These are phyloP conservation scores for Huso huso DNA, from an alignment of 2,797 vertebrate species.

Conservation along the genomic window DNA sequence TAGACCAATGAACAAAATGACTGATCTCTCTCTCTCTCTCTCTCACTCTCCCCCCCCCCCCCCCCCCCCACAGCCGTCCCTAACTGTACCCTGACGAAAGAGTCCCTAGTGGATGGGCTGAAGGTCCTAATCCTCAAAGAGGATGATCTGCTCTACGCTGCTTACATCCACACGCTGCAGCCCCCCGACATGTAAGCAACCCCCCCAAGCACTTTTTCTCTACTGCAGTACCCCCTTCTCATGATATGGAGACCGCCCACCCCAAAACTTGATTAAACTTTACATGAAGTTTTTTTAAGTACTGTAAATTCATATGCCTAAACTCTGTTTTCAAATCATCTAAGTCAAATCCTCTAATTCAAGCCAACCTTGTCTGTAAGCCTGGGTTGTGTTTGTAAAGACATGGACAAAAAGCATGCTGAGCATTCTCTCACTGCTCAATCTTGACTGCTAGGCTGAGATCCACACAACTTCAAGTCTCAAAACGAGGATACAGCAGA, in stretches of 20 bases:
- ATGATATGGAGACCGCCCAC: too few species aligned
- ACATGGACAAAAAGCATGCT: background rate
- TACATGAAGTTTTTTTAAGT: background rate
- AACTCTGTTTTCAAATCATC: background rate
- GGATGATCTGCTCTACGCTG: slow-evolving; percentile 87
- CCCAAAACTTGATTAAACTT: background rate
- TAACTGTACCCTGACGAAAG: slow-evolving; percentile 82
- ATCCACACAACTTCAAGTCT: background rate
- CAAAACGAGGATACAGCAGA: background rate
- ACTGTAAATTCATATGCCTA: background rate
- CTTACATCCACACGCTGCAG: slow-evolving; percentile 83
- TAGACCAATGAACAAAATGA: too few species aligned
- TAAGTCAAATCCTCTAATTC: background rate
- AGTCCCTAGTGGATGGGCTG: slow-evolving; percentile 82
- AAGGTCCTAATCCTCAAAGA: slow-evolving; percentile 93
- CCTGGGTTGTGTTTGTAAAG: background rate
- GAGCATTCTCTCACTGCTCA: background rate
- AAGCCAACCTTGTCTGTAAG: background rate
- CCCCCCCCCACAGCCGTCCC: slow-evolving; percentile 50
- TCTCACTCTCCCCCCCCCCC: background rate
- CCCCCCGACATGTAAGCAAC: slow-evolving; percentile 85
- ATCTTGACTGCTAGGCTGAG: background rate
- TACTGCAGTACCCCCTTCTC: background rate
- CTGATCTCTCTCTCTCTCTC: too few species aligned
- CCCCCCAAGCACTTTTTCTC: background rate